phyloP scores from a whole-genome alignment of 2,797 vertebrate genomes.

The Glyptemys insculpta region DNA sequence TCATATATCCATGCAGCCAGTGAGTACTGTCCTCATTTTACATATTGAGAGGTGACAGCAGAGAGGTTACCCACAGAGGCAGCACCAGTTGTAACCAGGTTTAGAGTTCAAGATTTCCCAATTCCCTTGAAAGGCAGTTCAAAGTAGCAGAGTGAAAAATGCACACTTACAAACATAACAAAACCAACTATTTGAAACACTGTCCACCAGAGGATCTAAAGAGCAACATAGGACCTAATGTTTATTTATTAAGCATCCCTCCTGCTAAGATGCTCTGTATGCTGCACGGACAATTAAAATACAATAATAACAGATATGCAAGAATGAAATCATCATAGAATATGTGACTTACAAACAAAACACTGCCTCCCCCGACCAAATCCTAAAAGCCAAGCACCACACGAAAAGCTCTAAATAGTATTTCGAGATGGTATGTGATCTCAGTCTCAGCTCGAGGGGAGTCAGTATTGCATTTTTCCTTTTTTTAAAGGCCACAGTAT shows the following conservation, averaged over 20 bases:
- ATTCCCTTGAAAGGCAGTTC: not conserved
- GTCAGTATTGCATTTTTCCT: not conserved
- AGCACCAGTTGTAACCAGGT: not conserved
- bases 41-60: not conserved
- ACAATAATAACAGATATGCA: not conserved
- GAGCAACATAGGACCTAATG: not conserved
- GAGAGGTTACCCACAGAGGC: not conserved
- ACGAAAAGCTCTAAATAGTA: not conserved
- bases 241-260: not conserved
- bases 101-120: not conserved
- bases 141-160: not conserved
- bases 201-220: constrained; percentile 2
- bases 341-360: not conserved
- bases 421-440: not conserved
- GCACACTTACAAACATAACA: not conserved
- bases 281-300: not conserved
- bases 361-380: not conserved
- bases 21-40: not conserved
- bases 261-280: not conserved
- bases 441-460: not conserved
- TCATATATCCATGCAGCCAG: not conserved
- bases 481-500: not conserved
- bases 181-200: constrained; percentile 10
- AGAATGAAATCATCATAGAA: not conserved
- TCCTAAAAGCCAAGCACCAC: not conserved